Evolutionary conservation across 2,113 vertebrate species (phyloP), one percentile per base, ranked within the genome.

Genomic region (Heloderma charlesbogerti): DNA sequence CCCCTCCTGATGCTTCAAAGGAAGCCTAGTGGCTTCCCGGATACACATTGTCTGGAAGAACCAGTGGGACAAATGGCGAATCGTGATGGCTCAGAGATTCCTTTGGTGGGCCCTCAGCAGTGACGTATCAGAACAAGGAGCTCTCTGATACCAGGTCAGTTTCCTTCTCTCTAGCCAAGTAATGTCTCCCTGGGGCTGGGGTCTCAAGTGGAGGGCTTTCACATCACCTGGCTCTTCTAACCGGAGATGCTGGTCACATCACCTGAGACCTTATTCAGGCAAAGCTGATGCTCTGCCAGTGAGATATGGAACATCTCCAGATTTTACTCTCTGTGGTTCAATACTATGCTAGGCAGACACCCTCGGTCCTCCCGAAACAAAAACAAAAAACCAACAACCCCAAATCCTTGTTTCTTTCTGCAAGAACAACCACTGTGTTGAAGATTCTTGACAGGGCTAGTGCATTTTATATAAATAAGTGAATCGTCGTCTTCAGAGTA

Each of bases 401-500:
- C 72, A 48, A 22, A 78, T 6, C 82, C 13, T 1, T 15, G 90
- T 90, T 88, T 27, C 94, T 89, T 90, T 91, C 43, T 10, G 86
- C 94, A 95, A 51, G 91, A 94, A 94, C 79, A 81, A 93, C 95
- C 95, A 37, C 96, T 96, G 96, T 95, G 97, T 95, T 63, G 92
- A 94, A 94, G 94, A 95, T 67, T 92, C 93, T 92, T 93, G 92
- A 93, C 95, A 95, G 95, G 96, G 95, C 95, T 97, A 89, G 90
- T 90, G 92, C 93, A 83, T 97, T 97, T 97, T 97, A 77, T 96
- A 96, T 12, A 94, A 67, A 51, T 89, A 95, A 40, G 88, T 95
- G 90, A 90, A 94, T 60, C 77, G 94, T 88, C 66, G 72, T 93
- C 95, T 94, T 91, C 91, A 6, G 94, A 93, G 92, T 91, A 67